Evolutionary conservation across 2,888 invertebrate species (phyloP), one percentile per base, ranked within the genome.

Genomic region (Amiota minor): DNA sequence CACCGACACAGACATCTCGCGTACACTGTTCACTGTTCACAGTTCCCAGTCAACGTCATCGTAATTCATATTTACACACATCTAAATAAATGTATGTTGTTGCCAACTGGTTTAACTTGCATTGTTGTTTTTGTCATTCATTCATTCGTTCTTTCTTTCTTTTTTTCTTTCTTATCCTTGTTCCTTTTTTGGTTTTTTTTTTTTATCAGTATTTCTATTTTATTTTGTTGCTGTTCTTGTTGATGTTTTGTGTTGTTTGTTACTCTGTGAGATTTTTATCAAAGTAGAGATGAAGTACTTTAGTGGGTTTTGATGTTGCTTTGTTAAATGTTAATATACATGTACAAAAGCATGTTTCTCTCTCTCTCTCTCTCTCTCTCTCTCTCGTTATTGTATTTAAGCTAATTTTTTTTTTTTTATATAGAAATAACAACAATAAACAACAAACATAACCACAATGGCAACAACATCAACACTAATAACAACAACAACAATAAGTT

Each of bases 331-430:
- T 23, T 23, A 23, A 23, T 23, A 23, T 3, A 23, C 35, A 35
- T 35, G 6, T 23, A 23, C 6, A 35, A 8, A 35, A 1, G 4
- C 35, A 35, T 35, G 6, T 35, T 35, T 35, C 3, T 23, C 23
- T 3, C 3, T 2, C 6, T 35, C 2, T 35, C 2, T 35, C 35
- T 82, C 80, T 82, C 75, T 74, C 72, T 72, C 62, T 75, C 70
- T 14, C 8, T 70, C 1, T 35, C 6, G 35, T 35, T 35, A 6
- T 83, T 84, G 84, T 84, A 83, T 83, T 83, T 83, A 83, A 83
- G 83, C 83, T 84, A 83, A 83, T 83, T 83, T 84, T 82, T 83
- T 83, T 83, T 80, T 82, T 79, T 72, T 23, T 56, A 82, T 84
- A 84, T 81, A 82, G 49, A 2, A 23, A 56, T 18, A 23, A 50